A percentile compares a stretch with the other conserved stretches of the same genome.
Evolutionary conservation across 2,888 invertebrate species (phyloP).

Genomic region (Venusia cambrica): DNA sequence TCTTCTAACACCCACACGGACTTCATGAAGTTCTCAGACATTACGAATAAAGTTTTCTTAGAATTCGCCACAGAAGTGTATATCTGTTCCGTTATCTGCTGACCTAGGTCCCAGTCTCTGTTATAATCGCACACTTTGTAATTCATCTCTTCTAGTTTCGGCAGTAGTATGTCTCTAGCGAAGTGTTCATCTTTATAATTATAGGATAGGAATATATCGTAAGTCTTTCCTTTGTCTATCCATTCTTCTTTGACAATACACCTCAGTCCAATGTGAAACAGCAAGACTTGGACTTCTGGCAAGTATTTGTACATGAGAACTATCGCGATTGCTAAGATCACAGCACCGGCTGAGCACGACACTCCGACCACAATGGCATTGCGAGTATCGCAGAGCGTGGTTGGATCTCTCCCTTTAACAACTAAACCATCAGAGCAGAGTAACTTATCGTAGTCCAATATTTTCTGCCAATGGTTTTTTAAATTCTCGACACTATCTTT

Average conservation of each 20-base stretch:
- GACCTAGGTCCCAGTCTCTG: slow-evolving; percentile 88
- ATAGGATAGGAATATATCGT: slow-evolving; percentile 91
- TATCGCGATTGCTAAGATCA: slow-evolving; percentile 1
- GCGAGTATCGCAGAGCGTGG: slow-evolving; percentile 33
- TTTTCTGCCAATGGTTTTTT: slow-evolving; percentile 1
- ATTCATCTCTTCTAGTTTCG: slow-evolving; percentile 81
- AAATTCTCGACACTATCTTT: slow-evolving; percentile 9
- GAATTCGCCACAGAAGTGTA: slow-evolving; percentile 86
- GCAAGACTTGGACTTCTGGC: slow-evolving; percentile 30
- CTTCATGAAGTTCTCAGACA: slow-evolving; percentile 36
- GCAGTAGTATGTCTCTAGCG: slow-evolving; percentile 83
- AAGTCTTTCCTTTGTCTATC: slow-evolving; percentile 48
- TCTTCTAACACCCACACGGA: slow-evolving; percentile 85
- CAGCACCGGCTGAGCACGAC: slow-evolving; percentile 16
- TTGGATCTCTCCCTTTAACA: slow-evolving; percentile 16
- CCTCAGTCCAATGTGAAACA: slow-evolving; percentile 24
- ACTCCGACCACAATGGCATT: slow-evolving; percentile 23
- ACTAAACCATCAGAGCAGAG: slow-evolving; percentile 12
- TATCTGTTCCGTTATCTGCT: slow-evolving; percentile 86
- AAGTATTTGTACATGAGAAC: slow-evolving; percentile 29
- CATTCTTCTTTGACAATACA: slow-evolving; percentile 24
- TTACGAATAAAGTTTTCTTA: slow-evolving; percentile 48
- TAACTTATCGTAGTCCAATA: slow-evolving; percentile 12
- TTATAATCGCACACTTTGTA: slow-evolving; percentile 85
- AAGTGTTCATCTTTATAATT: slow-evolving; percentile 88